A percentile compares a stretch with the other conserved stretches of the same genome.
Evolutionary conservation across 2,888 invertebrate species (phyloP).

Genomic region (Eupsilia transversa): DNA sequence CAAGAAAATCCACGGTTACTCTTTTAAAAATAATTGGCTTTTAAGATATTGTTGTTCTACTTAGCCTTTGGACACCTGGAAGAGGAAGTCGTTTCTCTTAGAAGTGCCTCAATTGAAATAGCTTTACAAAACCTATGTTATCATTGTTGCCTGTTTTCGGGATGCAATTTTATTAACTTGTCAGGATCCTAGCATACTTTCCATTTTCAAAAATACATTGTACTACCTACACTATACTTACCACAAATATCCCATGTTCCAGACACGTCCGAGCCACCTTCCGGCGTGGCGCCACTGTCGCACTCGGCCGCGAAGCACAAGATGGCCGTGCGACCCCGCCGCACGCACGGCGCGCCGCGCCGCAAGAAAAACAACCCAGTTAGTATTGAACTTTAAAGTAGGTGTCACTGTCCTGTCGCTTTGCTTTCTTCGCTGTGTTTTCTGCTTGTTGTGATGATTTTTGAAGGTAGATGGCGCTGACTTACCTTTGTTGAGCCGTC

Average conservation of each 20-base stretch:
- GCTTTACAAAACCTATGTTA: no score
- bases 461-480: slow-evolving; percentile 39
- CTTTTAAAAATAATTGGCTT: no score
- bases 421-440: slow-evolving; percentile 27
- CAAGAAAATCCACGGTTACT: no score
- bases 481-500: not conserved
- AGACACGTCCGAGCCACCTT: slow-evolving; percentile 88
- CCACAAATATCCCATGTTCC: slow-evolving; percentile 38
- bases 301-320: slow-evolving; percentile 95
- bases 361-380: slow-evolving; percentile 90
- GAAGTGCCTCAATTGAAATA: no score
- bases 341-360: slow-evolving; percentile 94
- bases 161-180: no score
- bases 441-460: slow-evolving; percentile 10
- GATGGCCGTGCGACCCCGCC: slow-evolving; percentile 94
- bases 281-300: slow-evolving; percentile 92
- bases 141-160: no score
- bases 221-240: no score
- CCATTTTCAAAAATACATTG: no score
- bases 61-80: not conserved
- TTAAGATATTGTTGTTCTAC: not conserved
- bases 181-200: no score
- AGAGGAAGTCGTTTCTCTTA: not conserved
- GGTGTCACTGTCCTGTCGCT: slow-evolving; percentile 39
- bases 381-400: slow-evolving; percentile 68